Conservation (phyloP, 1,140 invertebrate genomes). For the Papilio polyxenes region DNA sequence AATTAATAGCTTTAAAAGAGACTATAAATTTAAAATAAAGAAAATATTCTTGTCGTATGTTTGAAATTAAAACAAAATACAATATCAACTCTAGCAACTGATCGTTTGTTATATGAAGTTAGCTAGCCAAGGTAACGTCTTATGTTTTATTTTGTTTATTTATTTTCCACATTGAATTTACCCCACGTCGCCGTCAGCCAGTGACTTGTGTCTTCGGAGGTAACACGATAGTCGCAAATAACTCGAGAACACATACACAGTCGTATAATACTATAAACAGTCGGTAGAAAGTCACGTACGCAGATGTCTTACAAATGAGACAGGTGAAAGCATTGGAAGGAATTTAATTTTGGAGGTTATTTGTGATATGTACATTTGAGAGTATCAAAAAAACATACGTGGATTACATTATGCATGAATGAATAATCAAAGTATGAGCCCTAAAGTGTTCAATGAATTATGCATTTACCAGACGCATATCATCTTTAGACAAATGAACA, state of each 20-base stretch:
- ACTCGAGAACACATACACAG: constrained; percentile 16
- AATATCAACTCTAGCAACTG: background rate
- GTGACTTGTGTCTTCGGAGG: background rate
- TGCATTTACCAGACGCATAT: too few species aligned
- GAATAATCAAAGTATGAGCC: too few species aligned
- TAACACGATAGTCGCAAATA: constrained; percentile 33
- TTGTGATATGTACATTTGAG: constrained; percentile 34
- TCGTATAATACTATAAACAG: constrained; percentile 36
- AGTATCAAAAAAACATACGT: background rate
- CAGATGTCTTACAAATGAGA: constrained; percentile 48
- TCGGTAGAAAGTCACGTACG: constrained; percentile 17
- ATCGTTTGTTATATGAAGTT: background rate
- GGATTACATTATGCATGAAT: too few species aligned
- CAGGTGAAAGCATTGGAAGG: constrained; percentile 37
- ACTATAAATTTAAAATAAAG: background rate
- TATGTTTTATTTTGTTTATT: background rate
- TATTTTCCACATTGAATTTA: background rate
- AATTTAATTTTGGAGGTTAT: constrained; percentile 45
- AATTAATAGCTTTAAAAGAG: too few species aligned
- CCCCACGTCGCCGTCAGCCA: background rate
- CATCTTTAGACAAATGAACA: too few species aligned
- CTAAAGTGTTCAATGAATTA: too few species aligned
- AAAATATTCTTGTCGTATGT: background rate
- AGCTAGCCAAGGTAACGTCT: background rate
- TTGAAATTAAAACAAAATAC: background rate